Evolutionary conservation across 2,113 vertebrate genomes (phyloP).

Genomic region (Numenius arquata): DNA sequence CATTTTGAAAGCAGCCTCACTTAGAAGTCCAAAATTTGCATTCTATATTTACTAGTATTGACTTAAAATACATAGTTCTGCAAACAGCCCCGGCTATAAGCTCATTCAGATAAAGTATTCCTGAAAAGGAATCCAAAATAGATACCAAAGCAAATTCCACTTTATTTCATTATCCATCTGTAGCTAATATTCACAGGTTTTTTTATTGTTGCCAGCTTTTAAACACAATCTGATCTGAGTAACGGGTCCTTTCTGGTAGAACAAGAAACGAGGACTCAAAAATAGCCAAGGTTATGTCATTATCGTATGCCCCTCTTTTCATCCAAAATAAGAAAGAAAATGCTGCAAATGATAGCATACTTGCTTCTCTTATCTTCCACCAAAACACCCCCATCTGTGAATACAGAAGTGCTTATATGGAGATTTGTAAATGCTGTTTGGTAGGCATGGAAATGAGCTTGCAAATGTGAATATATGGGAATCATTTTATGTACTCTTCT

Average conservation of each 20-base stretch:
- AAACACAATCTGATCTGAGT: not conserved
- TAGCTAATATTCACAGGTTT: not conserved
- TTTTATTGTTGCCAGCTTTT: not conserved
- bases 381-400: not conserved
- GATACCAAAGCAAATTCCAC: not conserved
- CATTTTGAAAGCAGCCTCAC: not conserved
- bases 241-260: not conserved
- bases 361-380: not conserved
- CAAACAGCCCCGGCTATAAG: not conserved
- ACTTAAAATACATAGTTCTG: not conserved
- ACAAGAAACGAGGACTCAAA: not conserved
- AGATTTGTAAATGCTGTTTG: not conserved
- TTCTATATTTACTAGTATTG: not conserved
- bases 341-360: not conserved
- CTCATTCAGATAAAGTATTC: not conserved
- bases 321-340: not conserved
- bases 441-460: not conserved
- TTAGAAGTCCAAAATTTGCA: not conserved
- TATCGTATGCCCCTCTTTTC: not conserved
- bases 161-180: not conserved
- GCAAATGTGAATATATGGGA: not conserved
- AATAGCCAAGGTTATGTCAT: not conserved
- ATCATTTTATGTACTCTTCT: not conserved
- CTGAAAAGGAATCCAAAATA: not conserved
- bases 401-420: fast-evolving